A percentile compares a stretch with the other conserved stretches of the same genome.
These are phyloP conservation scores for Panurus biarmicus DNA, from an alignment of 2,113 vertebrate genomes.

Conservation along the genomic window DNA sequence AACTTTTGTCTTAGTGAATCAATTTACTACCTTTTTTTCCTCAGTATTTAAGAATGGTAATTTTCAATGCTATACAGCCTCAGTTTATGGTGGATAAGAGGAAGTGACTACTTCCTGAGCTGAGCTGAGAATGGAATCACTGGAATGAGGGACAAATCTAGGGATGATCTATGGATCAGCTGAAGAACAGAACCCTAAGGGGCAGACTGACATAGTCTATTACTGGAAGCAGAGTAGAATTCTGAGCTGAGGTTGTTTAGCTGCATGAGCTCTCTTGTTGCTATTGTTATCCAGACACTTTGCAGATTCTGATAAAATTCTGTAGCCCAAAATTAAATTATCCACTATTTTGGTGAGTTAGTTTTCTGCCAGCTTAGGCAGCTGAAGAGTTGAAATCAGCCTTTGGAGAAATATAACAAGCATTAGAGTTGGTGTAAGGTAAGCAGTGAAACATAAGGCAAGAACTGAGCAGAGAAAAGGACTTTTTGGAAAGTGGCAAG, in stretches of 20 bases:
- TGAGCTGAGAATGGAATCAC: background rate
- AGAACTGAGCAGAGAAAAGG: background rate
- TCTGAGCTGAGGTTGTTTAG: background rate
- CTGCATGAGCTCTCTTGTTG: background rate
- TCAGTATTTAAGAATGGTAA: background rate
- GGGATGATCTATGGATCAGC: background rate
- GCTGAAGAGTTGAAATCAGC: background rate
- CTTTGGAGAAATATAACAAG: background rate
- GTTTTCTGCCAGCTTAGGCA: background rate
- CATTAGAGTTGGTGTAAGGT: background rate
- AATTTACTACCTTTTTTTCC: background rate
- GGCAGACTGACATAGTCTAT: background rate
- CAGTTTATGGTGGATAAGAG: background rate
- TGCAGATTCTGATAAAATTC: background rate
- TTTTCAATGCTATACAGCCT: background rate
- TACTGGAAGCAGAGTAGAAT: background rate
- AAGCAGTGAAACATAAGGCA: background rate
- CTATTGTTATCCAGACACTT: background rate
- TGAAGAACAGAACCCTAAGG: background rate
- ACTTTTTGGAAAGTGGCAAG: background rate
- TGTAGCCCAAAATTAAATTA: background rate
- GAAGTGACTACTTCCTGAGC: background rate
- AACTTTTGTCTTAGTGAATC: background rate
- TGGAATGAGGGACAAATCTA: background rate
- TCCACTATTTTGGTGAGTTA: background rate